A percentile compares a stretch with the other conserved stretches of the same genome.
Evolutionary conservation across 2,113 vertebrate genomes (phyloP).

Genomic region (Cranoglanis bouderius): DNA sequence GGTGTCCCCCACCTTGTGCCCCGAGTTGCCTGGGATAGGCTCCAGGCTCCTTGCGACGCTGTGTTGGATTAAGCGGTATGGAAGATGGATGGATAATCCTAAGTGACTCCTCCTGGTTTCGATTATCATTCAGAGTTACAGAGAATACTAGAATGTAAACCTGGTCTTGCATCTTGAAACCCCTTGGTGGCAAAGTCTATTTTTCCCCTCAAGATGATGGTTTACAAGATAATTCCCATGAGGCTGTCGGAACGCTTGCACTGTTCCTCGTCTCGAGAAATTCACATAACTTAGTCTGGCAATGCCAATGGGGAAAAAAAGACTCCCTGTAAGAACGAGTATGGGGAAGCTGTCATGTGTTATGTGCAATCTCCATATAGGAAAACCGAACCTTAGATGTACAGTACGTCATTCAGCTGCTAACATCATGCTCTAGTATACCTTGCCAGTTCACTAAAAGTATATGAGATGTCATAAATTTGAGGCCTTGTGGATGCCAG

Average conservation of each 20-base stretch:
- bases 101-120: conserved; percentile 69
- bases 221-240: conserved; percentile 74
- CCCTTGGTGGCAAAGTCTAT: conserved; percentile 57
- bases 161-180: conserved; percentile 69
- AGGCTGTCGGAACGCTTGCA: conserved; percentile 69
- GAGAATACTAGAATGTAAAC: conserved; percentile 66
- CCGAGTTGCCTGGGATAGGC: no score
- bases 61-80: no score
- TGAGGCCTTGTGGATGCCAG: not conserved
- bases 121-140: conserved; percentile 70
- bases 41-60: no score
- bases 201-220: conserved; percentile 69
- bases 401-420: conserved; percentile 10
- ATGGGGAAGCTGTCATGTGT: conserved; percentile 65
- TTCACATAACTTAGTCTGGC: conserved; percentile 69
- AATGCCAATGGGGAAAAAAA: conserved; percentile 68
- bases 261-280: conserved; percentile 69
- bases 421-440: not conserved
- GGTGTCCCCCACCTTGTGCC: no score
- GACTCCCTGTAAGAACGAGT: conserved; percentile 61
- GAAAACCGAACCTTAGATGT: conserved; percentile 20
- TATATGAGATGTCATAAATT: conserved; percentile 12
- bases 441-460: conserved; percentile 12
- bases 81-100: conserved; percentile 58
- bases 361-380: conserved; percentile 42